Conservation (phyloP, 2,888 invertebrate species). For the Silvanus unidentatus region DNA sequence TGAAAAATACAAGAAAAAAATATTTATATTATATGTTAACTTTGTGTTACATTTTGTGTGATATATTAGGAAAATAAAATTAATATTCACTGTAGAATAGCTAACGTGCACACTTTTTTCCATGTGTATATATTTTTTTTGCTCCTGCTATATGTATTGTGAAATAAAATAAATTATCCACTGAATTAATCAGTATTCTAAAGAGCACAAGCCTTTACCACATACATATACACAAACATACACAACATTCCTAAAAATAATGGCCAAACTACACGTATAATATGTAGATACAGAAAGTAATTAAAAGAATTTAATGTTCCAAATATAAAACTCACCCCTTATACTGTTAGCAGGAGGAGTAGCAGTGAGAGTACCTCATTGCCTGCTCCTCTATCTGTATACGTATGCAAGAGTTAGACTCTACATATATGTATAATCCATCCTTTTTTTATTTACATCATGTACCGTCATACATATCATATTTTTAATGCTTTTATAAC, state of each 20-base stretch:
- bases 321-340: slow-evolving; percentile 44
- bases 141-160: slow-evolving; percentile 24
- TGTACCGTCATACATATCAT: slow-evolving; percentile 27
- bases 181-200: slow-evolving; percentile 43
- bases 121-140: slow-evolving; percentile 33
- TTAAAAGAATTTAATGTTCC: slow-evolving; percentile 47
- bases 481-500: slow-evolving; percentile 27
- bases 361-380: slow-evolving; percentile 10
- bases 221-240: slow-evolving; percentile 17
- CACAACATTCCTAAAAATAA: slow-evolving; percentile 39
- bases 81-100: slow-evolving; percentile 34
- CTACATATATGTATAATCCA: slow-evolving; percentile 22
- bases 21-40: no score
- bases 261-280: slow-evolving; percentile 44
- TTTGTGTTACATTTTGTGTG: background rate
- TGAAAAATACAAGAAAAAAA: no score
- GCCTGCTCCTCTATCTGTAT: slow-evolving; percentile 5
- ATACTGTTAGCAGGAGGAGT: slow-evolving; percentile 17
- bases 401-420: slow-evolving; percentile 7
- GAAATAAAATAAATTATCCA: slow-evolving; percentile 39
- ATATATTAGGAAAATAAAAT: slow-evolving; percentile 25
- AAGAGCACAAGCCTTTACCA: slow-evolving; percentile 32
- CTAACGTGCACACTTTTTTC: slow-evolving; percentile 29
- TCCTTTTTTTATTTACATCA: slow-evolving; percentile 28
- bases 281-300: slow-evolving; percentile 46